These are phyloP conservation scores for Ceratoteleas bidentatus DNA, from an alignment of 1,140 invertebrate genomes.

Conservation along the genomic window DNA sequence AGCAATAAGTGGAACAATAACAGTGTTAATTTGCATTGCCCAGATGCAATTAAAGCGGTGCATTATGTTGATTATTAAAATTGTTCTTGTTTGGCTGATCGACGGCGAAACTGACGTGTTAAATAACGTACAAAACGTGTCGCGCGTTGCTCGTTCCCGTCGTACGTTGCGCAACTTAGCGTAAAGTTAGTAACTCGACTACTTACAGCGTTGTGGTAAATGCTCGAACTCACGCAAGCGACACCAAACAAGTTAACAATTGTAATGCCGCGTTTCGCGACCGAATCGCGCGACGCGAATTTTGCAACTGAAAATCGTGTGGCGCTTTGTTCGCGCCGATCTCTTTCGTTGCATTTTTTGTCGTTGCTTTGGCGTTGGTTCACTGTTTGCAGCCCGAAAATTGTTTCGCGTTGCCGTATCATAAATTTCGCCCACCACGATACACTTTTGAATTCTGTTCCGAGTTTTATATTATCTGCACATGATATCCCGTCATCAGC, in stretches of 20 bases:
- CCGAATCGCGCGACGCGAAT: not conserved
- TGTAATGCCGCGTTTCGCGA: slow-evolving; percentile 5
- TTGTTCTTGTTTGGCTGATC: not conserved
- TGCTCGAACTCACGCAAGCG: slow-evolving; percentile 7
- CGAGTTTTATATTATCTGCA: too few species aligned
- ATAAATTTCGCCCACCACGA: too few species aligned
- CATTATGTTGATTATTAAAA: too few species aligned
- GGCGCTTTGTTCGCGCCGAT: not conserved
- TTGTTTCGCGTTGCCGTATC: too few species aligned
- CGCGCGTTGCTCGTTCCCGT: slow-evolving; percentile 10
- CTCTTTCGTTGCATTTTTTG: too few species aligned
- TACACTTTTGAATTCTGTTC: too few species aligned
- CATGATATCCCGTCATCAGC: too few species aligned
- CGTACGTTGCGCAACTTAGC: slow-evolving; percentile 24
- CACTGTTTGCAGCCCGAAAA: too few species aligned
- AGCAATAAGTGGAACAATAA: too few species aligned
- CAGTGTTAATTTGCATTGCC: not conserved
- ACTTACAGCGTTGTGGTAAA: slow-evolving; percentile 32
- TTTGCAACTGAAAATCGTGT: not conserved
- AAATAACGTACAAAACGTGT: slow-evolving; percentile 29
- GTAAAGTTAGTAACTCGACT: slow-evolving; percentile 27
- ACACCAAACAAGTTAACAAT: slow-evolving; percentile 19
- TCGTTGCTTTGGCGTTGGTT: too few species aligned
- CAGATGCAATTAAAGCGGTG: too few species aligned
- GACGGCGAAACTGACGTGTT: slow-evolving; percentile 2